A percentile compares a stretch with the other conserved stretches of the same genome.
These are phyloP conservation scores for Conopomorpha cramerella DNA, from an alignment of 1,140 invertebrate genomes.

Conservation along the genomic window DNA sequence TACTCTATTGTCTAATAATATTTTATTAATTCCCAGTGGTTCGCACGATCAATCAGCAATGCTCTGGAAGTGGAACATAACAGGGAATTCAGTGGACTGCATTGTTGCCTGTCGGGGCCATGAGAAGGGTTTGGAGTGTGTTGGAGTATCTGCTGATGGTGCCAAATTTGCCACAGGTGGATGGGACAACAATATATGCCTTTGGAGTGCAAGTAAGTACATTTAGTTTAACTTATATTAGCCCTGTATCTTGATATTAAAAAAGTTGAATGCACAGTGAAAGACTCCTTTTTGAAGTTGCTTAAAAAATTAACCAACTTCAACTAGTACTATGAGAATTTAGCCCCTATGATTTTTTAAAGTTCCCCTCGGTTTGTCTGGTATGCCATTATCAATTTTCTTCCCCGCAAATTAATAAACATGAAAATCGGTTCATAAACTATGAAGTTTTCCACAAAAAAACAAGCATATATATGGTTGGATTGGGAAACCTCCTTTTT, in stretches of 20 bases:
- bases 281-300: no score
- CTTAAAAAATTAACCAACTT: no score
- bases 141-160: conserved; percentile 71
- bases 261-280: background rate
- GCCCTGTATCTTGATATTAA: conserved; percentile 2
- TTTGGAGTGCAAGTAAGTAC: conserved; percentile 73
- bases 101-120: conserved; percentile 85
- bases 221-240: conserved; percentile 6
- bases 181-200: conserved; percentile 85
- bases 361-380: no score
- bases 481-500: no score
- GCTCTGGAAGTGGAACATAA: conserved; percentile 87
- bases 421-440: no score
- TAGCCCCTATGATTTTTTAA: no score
- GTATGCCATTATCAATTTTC: no score
- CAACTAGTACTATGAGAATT: no score
- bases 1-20: no score
- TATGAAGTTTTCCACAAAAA: no score
- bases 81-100: conserved; percentile 78
- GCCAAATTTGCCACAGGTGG: conserved; percentile 84
- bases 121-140: conserved; percentile 84
- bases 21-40: conserved; percentile 68
- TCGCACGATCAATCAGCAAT: conserved; percentile 93
- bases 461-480: no score
- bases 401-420: no score